Conservation (phyloP, 1,140 invertebrate species). For the Nebria ingens region DNA sequence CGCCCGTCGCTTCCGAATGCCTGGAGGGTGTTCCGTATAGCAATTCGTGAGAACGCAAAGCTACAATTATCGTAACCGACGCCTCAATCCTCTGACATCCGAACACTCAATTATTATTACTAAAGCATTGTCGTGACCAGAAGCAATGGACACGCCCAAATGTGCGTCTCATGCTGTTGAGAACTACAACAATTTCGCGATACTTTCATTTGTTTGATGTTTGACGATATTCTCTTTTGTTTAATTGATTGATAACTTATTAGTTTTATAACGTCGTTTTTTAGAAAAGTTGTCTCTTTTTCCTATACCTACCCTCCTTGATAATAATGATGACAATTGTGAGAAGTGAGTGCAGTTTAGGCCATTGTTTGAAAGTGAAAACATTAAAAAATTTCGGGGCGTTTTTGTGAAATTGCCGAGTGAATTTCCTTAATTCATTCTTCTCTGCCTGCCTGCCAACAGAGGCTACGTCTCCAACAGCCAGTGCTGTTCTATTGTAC, state of each 20-base stretch:
- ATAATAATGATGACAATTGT: too few species aligned
- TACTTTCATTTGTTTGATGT: too few species aligned
- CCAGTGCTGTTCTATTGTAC: too few species aligned
- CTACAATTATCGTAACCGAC: conserved; percentile 6
- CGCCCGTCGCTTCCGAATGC: not conserved
- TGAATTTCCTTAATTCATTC: conserved; percentile 9
- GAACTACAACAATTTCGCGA: not conserved
- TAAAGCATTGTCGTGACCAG: not conserved
- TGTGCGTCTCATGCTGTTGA: not conserved
- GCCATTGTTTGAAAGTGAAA: conserved; percentile 3
- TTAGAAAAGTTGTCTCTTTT: not conserved
- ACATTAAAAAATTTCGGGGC: conserved; percentile 2
- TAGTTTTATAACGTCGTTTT: not conserved
- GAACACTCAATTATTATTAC: not conserved
- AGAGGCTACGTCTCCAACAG: not conserved
- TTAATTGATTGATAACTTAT: too few species aligned
- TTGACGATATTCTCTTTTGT: too few species aligned
- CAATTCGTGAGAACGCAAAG: conserved; percentile 1
- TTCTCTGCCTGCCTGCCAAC: not conserved
- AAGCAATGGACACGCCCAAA: not conserved
- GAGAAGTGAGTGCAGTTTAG: too few species aligned
- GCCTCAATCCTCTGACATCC: not conserved
- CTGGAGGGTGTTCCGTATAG: not conserved
- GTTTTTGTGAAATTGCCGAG: conserved; percentile 2
- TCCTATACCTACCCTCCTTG: not conserved